These are phyloP conservation scores for Drosophila helvetica DNA, from an alignment of 2,888 invertebrate species.

Conservation along the genomic window DNA sequence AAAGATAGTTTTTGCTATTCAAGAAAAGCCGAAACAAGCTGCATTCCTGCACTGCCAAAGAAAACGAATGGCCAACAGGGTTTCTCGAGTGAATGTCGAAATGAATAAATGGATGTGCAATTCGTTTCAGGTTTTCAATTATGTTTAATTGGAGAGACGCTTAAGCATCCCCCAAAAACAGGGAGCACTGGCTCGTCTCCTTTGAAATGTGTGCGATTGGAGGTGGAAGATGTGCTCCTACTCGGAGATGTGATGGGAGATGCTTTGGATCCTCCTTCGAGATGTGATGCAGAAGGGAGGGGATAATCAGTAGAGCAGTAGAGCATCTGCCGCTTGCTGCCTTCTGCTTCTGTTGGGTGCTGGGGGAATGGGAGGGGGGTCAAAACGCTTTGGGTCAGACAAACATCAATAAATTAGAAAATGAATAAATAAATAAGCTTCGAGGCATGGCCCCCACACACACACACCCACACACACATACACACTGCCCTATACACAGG, in stretches of 20 bases:
- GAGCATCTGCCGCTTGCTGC: constrained; percentile 6
- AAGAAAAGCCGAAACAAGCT: constrained; percentile 12
- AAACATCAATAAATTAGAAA: constrained; percentile 80
- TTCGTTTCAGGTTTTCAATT: constrained; percentile 8
- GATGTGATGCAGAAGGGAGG: not conserved
- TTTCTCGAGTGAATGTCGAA: constrained; percentile 2
- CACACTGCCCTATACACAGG: constrained; percentile 15
- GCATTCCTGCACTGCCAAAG: not conserved
- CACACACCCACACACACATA: not conserved
- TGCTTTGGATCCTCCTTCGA: not conserved
- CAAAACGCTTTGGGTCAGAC: constrained; percentile 66
- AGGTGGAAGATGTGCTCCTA: constrained; percentile 12
- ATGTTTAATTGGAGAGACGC: constrained; percentile 1
- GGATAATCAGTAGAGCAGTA: constrained; percentile 45
- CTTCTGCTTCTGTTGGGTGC: not conserved
- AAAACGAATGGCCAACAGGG: constrained; percentile 7
- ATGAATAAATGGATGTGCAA: constrained; percentile 2
- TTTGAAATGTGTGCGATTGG: not conserved
- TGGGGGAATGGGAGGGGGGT: constrained; percentile 9
- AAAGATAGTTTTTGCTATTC: constrained; percentile 35
- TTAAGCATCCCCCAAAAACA: not conserved
- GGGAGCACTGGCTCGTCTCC: not conserved
- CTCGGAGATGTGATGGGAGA: too few species aligned
- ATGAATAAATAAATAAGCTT: constrained; percentile 80
- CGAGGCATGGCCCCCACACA: constrained; percentile 42